These are phyloP conservation scores for Drosophila sproati DNA, from an alignment of 1,140 invertebrate species.

Conservation along the genomic window DNA sequence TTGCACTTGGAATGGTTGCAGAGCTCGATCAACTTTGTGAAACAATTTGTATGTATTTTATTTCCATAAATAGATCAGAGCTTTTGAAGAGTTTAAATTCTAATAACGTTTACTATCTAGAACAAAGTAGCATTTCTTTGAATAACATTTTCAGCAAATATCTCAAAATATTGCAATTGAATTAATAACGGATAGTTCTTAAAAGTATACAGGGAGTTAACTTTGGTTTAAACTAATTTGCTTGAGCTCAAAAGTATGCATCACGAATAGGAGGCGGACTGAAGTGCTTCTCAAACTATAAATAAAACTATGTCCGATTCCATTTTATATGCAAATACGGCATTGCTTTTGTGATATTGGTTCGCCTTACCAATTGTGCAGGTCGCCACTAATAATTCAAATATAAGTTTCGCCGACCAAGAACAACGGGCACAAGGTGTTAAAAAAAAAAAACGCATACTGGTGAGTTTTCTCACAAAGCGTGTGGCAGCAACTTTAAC, in stretches of 20 bases:
- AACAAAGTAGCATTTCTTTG: too few species aligned
- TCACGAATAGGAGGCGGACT: neutral
- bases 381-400: slow-evolving; percentile 73
- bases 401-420: slow-evolving; percentile 40
- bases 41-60: too few species aligned
- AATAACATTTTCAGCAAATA: neutral
- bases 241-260: slow-evolving; percentile 16
- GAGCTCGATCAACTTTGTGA: too few species aligned
- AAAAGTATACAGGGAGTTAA: slow-evolving; percentile 32
- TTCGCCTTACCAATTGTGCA: slow-evolving; percentile 32
- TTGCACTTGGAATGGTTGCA: too few species aligned
- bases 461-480: slow-evolving; percentile 29
- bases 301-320: slow-evolving; percentile 65
- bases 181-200: too few species aligned
- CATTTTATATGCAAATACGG: slow-evolving; percentile 77
- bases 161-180: neutral
- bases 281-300: slow-evolving; percentile 38
- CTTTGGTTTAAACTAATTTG: neutral
- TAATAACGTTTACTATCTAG: too few species aligned
- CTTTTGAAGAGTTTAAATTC: too few species aligned
- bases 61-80: too few species aligned
- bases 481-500: slow-evolving; percentile 24
- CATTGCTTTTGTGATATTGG: slow-evolving; percentile 42
- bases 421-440: slow-evolving; percentile 25
- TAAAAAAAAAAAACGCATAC: slow-evolving; percentile 31